phyloP scores from a whole-genome alignment of 2,888 invertebrate species.

The Phorcus lineatus region DNA sequence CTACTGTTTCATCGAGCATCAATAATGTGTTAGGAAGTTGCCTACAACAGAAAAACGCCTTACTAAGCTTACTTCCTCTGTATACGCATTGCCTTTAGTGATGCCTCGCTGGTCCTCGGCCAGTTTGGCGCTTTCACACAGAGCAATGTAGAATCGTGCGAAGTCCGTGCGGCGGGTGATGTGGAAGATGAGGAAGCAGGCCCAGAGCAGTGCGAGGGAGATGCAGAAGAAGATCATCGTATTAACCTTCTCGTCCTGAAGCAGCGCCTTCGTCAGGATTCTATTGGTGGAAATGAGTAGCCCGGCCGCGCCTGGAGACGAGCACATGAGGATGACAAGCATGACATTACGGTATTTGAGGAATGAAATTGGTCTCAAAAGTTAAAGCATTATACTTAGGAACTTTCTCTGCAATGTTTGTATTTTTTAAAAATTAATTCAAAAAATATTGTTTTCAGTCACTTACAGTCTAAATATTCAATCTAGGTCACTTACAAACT shows the following conservation, averaged over 20 bases:
- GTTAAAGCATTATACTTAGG: no score
- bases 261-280: slow-evolving; percentile 87
- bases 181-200: slow-evolving; percentile 87
- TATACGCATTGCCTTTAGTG: slow-evolving; percentile 84
- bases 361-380: no score
- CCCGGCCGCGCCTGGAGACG: slow-evolving; percentile 85
- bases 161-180: slow-evolving; percentile 87
- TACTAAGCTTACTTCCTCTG: slow-evolving; percentile 88
- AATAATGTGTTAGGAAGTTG: no score
- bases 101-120: slow-evolving; percentile 80
- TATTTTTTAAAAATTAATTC: no score
- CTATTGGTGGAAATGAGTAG: slow-evolving; percentile 90
- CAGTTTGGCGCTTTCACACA: slow-evolving; percentile 78
- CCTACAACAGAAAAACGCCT: slow-evolving; percentile 49
- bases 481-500: no score
- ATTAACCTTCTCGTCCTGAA: slow-evolving; percentile 86
- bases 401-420: no score
- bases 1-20: no score
- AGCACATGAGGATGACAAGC: background rate
- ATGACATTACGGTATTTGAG: background rate
- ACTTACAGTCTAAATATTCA: no score
- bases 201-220: slow-evolving; percentile 85
- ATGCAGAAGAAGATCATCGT: slow-evolving; percentile 91
- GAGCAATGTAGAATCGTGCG: slow-evolving; percentile 87
- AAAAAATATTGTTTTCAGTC: no score